Evolutionary conservation across 2,888 invertebrate genomes (phyloP).

Genomic region (Lithophane leautieri): DNA sequence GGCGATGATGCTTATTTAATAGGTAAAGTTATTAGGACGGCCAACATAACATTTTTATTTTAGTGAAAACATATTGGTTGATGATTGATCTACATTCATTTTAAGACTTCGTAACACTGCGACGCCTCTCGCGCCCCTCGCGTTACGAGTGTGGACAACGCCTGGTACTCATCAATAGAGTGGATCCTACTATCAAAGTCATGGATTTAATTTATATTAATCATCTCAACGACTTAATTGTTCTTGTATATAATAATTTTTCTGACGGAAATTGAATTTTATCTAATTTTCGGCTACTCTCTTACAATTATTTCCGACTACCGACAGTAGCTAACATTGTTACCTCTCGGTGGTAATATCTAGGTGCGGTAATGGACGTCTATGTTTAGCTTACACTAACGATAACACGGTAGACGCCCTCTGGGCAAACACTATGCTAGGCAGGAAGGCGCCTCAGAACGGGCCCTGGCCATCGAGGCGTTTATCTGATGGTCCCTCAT

Average conservation of each 20-base stretch:
- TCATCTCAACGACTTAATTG: constrained; percentile 27
- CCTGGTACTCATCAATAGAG: neutral
- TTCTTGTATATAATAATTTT: neutral
- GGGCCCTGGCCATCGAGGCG: constrained; percentile 59
- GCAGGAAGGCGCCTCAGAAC: constrained; percentile 43
- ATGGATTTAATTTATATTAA: constrained; percentile 19
- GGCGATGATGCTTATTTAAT: no score
- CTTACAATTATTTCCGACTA: neutral
- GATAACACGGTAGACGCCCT: constrained; percentile 32
- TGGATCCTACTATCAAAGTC: neutral
- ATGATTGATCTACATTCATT: neutral
- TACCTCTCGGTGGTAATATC: neutral
- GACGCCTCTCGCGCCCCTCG: neutral
- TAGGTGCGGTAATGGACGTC: constrained; percentile 16
- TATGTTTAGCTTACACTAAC: constrained; percentile 30
- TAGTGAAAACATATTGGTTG: no score
- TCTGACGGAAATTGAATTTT: constrained; percentile 2
- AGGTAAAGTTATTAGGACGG: neutral
- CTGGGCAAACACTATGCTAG: constrained; percentile 47
- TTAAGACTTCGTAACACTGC: neutral
- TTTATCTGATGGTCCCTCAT: constrained; percentile 74
- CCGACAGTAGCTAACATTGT: neutral
- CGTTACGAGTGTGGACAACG: neutral
- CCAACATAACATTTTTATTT: neutral
- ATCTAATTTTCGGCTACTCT: neutral